Evolutionary conservation across 2,113 vertebrate genomes (phyloP), one percentile per base, ranked within the genome.

Genomic region (Orthonyx spaldingii): DNA sequence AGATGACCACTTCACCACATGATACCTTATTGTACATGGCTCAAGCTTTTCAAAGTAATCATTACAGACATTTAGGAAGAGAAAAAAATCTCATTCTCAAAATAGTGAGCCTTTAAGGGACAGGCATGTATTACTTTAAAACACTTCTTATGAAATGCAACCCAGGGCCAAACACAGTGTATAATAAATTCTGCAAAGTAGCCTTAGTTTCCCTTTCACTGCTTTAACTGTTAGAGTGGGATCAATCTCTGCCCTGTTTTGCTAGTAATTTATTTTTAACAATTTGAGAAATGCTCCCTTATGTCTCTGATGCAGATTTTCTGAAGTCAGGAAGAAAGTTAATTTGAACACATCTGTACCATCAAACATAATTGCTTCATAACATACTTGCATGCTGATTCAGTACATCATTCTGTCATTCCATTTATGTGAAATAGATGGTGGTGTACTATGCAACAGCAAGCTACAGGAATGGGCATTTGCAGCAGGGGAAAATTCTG

Each of bases 211-310:
- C 59, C 23, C 39, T 95, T 93, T 77, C 74, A 79, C 11, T 94
- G 61, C 57, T 93, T 46, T 87, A 55, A 89, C 41, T 84, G 32
- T 86, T 90, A 81, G 27, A 95, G 55, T 82, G 78, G 76, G 79
- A 91, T 88, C 65, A 94, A 56, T 93, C 74, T 94, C 44, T 92
- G 39, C 69, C 56, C 77, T 88, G 32, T 90, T 94, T 95, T 90
- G n/a, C 15, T 69, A 78, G 75, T 84, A 87, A 95, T 94, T 97
- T 96, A 82, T 94, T 96, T 96, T 93, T 96, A 93, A 95, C 96
- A 95, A 82, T 59, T 66, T 61, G 69, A 80, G 75, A 93, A 93
- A 94, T 92, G 44, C 41, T 93, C 85, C 93, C 87, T 82, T 90
- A 94, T 84, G 77, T 93, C 63, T 94, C 70, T 46, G 82, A 79